Evolutionary conservation across 1,140 invertebrate species (phyloP).

Genomic region (Drosophila bocki): DNA sequence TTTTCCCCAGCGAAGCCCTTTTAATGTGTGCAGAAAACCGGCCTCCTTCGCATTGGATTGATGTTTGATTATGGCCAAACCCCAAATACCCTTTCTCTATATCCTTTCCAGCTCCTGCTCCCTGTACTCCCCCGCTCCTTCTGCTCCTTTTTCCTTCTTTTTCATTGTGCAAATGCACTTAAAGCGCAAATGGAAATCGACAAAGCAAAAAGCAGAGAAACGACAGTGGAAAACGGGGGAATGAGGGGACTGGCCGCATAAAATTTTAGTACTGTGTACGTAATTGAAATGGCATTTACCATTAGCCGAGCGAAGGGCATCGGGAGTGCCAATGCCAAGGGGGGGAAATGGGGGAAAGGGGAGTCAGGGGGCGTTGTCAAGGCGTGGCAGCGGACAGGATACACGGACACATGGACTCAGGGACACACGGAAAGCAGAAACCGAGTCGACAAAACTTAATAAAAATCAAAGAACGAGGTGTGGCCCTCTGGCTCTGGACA

Average conservation of each 20-base stretch:
- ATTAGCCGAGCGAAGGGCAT: constrained; percentile 56
- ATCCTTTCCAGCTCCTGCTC: background rate
- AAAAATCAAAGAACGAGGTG: constrained; percentile 79
- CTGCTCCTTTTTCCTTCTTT: constrained; percentile 13
- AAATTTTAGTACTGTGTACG: constrained; percentile 79
- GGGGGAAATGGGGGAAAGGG: constrained; percentile 1
- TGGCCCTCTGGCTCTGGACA: constrained; percentile 33
- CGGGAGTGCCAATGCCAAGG: constrained; percentile 10
- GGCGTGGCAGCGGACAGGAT: constrained; percentile 51
- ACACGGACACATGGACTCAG: constrained; percentile 28
- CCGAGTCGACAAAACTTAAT: constrained; percentile 70
- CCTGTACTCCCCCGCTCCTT: constrained; percentile 5
- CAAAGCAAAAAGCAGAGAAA: constrained; percentile 22
- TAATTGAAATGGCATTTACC: constrained; percentile 81
- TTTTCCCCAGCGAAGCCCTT: background rate
- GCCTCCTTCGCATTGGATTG: constrained; percentile 25
- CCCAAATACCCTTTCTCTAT: background rate
- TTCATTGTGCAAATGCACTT: constrained; percentile 76
- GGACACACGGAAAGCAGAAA: constrained; percentile 58
- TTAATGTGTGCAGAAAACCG: constrained; percentile 2
- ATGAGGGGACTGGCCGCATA: constrained; percentile 58
- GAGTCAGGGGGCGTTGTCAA: constrained; percentile 23
- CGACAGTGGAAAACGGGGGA: background rate
- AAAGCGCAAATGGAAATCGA: constrained; percentile 77
- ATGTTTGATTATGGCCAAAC: constrained; percentile 50